A percentile compares a stretch with the other conserved stretches of the same genome.
Conservation (phyloP, 1,140 invertebrate species). For the Anastatus disparis region DNA sequence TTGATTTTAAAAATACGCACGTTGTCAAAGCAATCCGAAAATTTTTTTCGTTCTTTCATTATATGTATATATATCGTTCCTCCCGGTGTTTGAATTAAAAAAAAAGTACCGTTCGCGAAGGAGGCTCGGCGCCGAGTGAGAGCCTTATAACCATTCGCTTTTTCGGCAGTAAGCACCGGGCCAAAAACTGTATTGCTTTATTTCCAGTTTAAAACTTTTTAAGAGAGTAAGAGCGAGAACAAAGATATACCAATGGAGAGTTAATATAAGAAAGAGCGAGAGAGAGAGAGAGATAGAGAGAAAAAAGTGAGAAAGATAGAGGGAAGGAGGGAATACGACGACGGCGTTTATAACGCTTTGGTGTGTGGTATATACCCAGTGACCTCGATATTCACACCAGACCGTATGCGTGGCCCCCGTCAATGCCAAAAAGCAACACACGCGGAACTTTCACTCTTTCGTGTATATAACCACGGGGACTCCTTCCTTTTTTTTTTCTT, state of each 20-base stretch:
- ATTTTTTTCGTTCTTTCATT: too few species aligned
- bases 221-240: too few species aligned
- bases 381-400: conserved; percentile 61
- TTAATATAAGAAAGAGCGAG: too few species aligned
- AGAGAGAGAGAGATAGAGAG: background rate
- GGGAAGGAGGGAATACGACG: conserved; percentile 50
- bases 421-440: conserved; percentile 63
- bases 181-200: conserved; percentile 2
- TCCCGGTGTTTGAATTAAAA: too few species aligned
- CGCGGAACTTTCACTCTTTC: conserved; percentile 65
- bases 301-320: conserved; percentile 35
- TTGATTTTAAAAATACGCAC: too few species aligned
- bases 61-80: too few species aligned
- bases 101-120: conserved; percentile 33
- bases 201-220: too few species aligned
- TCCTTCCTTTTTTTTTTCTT: background rate
- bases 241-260: too few species aligned
- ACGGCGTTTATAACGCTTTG: too few species aligned
- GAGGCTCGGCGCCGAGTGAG: conserved; percentile 56
- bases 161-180: conserved; percentile 45
- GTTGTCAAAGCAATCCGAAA: background rate
- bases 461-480: too few species aligned
- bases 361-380: conserved; percentile 57
- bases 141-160: conserved; percentile 39
- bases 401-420: conserved; percentile 35